Evolutionary conservation across 1,140 invertebrate genomes (phyloP), one percentile per base, ranked within the genome.

Genomic region (Philaenus spumarius): DNA sequence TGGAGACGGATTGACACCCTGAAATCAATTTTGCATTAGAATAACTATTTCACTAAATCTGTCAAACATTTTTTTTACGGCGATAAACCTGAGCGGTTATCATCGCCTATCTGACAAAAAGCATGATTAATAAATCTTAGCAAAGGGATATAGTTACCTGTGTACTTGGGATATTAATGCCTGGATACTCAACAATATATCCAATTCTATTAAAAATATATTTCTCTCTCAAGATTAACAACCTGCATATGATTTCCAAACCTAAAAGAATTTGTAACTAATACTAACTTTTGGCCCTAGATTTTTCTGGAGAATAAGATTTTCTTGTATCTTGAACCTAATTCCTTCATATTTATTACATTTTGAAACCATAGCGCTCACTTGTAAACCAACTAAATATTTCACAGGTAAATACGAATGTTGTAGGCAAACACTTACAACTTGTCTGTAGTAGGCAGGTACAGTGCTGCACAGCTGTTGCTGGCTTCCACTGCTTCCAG

Each of bases 391-490:
- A 19, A 9, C 17, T 12, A 15, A 15, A 45, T 19, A 12, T 6
- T 6, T 19, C 6, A 19, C 12, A 19, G 6, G 6, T 19, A 7
- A 19, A 45, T 45, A 15, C 6, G 19, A 9, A 45, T 12, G 7
- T 6, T n/a, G 9, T 19, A 45, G 19, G 7, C 6, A 19, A 14
- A 4, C 6, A 20, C 15, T 30, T 19, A 23, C 15, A 7, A 51
- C 48, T 24, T 56, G 55, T 56, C 55, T n/a, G 34, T 56, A 56
- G 23, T 56, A 56, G 5, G 55, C 34, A 4, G 26, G 43, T 4
- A 40, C 43, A 45, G 54, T 46, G 37, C 42, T 45, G 19, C 51
- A 53, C 51, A 53, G 37, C n/a, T 15, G 22, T 12, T 34, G 39
- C 12, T 47, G 45, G 3, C 26, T 9, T 23, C 24, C 26, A 26